phyloP scores from a whole-genome alignment of 2,888 invertebrate genomes.

The Chromoteleia sp. region DNA sequence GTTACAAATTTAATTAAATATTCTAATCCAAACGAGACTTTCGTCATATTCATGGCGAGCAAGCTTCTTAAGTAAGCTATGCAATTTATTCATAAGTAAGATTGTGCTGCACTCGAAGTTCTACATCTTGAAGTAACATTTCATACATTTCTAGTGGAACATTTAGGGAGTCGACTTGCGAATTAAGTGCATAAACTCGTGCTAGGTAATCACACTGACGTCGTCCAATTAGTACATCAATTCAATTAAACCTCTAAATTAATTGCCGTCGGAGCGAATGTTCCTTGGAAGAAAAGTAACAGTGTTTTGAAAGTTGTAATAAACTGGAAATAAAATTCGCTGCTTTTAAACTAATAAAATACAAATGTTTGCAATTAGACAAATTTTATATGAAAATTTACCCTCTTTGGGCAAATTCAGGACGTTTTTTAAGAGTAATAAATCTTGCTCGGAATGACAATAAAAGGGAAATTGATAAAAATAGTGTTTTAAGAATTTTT shows the following conservation, averaged over 20 bases:
- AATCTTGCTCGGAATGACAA: too few relatives aligned
- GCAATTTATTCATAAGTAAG: constrained; percentile 53
- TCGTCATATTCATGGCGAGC: constrained; percentile 32
- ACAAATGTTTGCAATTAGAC: too few relatives aligned
- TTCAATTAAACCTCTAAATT: constrained; percentile 46
- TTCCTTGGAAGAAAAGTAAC: constrained; percentile 23
- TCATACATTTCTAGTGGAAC: constrained; percentile 27
- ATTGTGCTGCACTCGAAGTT: constrained; percentile 37
- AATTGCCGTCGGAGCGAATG: constrained; percentile 25
- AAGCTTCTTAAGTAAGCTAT: constrained; percentile 31
- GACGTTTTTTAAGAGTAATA: too few relatives aligned
- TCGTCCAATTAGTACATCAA: constrained; percentile 56
- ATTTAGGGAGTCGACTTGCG: constrained; percentile 38
- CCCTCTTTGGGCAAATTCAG: too few relatives aligned
- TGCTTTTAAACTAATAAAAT: too few relatives aligned
- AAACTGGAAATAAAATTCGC: background rate
- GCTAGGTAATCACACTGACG: constrained; percentile 42
- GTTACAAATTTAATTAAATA: constrained; percentile 30
- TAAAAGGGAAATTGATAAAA: too few relatives aligned
- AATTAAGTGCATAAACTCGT: constrained; percentile 47
- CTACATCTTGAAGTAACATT: constrained; percentile 9
- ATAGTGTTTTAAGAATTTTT: too few relatives aligned
- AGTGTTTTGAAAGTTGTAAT: constrained; percentile 18
- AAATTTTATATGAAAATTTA: too few relatives aligned
- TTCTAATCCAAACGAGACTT: constrained; percentile 32